Evolutionary conservation across 2,888 invertebrate species (phyloP), one percentile per base, ranked within the genome.

Genomic region (Nudaria mundana): DNA sequence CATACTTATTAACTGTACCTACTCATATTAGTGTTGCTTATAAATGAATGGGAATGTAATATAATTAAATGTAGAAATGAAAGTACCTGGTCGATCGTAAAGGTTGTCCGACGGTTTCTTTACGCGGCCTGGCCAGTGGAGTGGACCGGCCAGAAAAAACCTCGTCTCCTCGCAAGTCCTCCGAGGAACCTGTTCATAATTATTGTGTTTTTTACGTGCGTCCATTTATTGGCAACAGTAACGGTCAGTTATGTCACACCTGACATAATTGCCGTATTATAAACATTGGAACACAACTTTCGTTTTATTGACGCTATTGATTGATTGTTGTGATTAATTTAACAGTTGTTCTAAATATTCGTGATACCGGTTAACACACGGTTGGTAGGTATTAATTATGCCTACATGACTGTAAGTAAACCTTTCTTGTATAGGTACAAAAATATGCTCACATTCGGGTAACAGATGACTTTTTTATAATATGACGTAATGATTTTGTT

Each of bases 51-150:
- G 2, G 14, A 26, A 8, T 13, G 14, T 7, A 26, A 4, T 8
- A 13, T 26, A 7, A 11, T 12, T 37, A 40, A 48, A 40, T 51
- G 43, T 20, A 20, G 18, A 20, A 51, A 28, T 31, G 43, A 42
- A 50, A 40, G 53, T 48, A 89, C 89, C 95, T 92, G 77, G 93
- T 94, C 22, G 92, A 91, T 46, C 93, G 90, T n/a, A 91, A 63
- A n/a, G 88, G 88, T 41, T 89, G 81, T 0, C 92, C 92, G 30
- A 84, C 87, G 2, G 90, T 83, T 66, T 93, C 93, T 71, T 93
- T 93, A 57, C 92, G 92, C 12, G 93, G 93, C 7, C 93, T 90
- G 5, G 92, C 91, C 47, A 93, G 89, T 0, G 93, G 93, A 6
- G 93, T 93, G 24, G 93, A 92, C 50, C 93, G 80, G 1, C 93